These are phyloP conservation scores for Amphimallon solstitiale DNA, from an alignment of 2,888 invertebrate species.

Conservation along the genomic window DNA sequence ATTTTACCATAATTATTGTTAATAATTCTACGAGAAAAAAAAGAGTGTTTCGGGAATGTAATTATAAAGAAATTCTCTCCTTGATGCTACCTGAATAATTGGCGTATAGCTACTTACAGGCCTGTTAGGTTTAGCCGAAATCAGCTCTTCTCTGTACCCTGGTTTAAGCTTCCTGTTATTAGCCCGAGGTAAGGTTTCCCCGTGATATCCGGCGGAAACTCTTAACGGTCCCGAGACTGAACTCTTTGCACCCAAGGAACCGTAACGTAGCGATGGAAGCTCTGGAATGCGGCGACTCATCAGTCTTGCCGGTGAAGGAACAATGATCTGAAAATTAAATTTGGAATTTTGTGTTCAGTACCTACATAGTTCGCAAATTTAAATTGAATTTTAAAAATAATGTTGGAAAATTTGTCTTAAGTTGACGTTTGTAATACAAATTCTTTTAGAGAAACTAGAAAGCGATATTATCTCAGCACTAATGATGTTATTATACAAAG, in stretches of 20 bases:
- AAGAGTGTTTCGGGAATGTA: too few relatives aligned
- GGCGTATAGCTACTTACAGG: slow-evolving; percentile 45
- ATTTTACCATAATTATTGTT: too few relatives aligned
- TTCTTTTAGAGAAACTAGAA: too few relatives aligned
- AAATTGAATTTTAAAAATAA: too few relatives aligned
- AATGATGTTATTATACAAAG: too few relatives aligned
- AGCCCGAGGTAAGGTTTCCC: slow-evolving; percentile 47
- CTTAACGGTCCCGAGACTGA: slow-evolving; percentile 52
- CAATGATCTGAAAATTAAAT: slow-evolving; percentile 33
- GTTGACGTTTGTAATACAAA: too few relatives aligned
- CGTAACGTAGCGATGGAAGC: slow-evolving; percentile 57
- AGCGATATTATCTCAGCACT: too few relatives aligned
- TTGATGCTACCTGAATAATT: too few relatives aligned
- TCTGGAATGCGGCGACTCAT: slow-evolving; percentile 50
- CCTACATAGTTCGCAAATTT: too few relatives aligned
- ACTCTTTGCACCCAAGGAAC: slow-evolving; percentile 52
- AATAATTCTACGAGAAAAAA: too few relatives aligned
- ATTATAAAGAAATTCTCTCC: background rate
- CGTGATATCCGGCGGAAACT: slow-evolving; percentile 44
- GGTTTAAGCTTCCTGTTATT: slow-evolving; percentile 40
- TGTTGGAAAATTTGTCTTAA: too few relatives aligned
- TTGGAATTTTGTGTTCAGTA: too few relatives aligned
- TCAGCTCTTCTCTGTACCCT: slow-evolving; percentile 38
- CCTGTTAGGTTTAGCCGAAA: slow-evolving; percentile 42
- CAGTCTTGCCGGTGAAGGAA: slow-evolving; percentile 36